Evolutionary conservation across 2,888 invertebrate genomes (phyloP).

Genomic region (Cyclophora punctaria): DNA sequence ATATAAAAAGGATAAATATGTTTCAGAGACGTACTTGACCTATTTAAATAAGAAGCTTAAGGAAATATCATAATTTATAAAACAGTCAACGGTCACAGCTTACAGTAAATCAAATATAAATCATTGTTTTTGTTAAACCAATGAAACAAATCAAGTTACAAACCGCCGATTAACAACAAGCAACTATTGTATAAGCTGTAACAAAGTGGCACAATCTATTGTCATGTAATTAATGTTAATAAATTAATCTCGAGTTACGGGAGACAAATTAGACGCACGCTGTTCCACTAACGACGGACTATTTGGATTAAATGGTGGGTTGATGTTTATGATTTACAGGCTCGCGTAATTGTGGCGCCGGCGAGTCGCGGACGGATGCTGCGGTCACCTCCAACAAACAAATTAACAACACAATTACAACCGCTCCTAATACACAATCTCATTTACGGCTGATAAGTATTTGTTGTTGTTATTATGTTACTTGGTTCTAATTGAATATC

Average conservation of each 20-base stretch:
- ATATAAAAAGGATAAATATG: neutral
- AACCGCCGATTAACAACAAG: neutral
- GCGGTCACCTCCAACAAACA: neutral
- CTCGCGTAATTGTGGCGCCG: slow-evolving; percentile 70
- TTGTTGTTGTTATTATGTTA: too few species aligned
- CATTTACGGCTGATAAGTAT: too few species aligned
- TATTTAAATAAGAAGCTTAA: too few species aligned
- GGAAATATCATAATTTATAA: too few species aligned
- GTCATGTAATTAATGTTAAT: slow-evolving; percentile 72
- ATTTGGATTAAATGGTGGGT: slow-evolving; percentile 74
- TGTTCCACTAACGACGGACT: slow-evolving; percentile 73
- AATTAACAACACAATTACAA: neutral
- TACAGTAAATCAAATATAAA: too few species aligned
- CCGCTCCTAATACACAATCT: too few species aligned
- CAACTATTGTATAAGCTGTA: slow-evolving; percentile 5
- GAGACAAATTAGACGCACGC: slow-evolving; percentile 74
- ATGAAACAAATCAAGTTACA: too few species aligned
- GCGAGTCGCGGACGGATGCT: slow-evolving; percentile 46
- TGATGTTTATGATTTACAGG: slow-evolving; percentile 75
- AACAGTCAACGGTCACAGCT: too few species aligned
- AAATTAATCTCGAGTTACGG: slow-evolving; percentile 72
- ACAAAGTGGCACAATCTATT: slow-evolving; percentile 41
- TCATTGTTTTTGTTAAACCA: too few species aligned
- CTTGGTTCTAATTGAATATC: too few species aligned
- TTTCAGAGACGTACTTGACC: too few species aligned